Base-by-base conservation (phyloP, 2,888 invertebrate genomes). In the Labia minor region DNA sequence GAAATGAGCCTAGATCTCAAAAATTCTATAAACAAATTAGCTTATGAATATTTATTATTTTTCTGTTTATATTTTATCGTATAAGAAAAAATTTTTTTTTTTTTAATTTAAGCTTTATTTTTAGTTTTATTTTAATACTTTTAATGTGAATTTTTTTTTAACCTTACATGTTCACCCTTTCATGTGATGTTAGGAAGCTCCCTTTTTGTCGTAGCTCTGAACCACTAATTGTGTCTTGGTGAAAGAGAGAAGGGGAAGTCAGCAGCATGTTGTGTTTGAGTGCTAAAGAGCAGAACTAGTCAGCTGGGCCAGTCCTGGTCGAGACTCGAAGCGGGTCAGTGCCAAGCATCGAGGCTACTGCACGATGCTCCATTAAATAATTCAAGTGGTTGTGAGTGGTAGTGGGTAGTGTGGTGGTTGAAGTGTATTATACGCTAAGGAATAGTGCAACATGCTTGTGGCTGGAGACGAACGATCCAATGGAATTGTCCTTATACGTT, bases 251-350 rank as follows among this genome's bases (percentile, higher is more conserved):
- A 49, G 16, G 49, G 14, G 49, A n/a, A n/a, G n/a, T n/a, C n/a
- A n/a, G n/a, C n/a, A n/a, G n/a, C n/a, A n/a, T n/a, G n/a, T n/a
- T n/a, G n/a, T 3, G 26, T 26, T 8, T 26, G 8, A 10, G 6
- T 16, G n/a, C 49, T n/a, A 4, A 33, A 16, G 49, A 49, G 11
- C 6, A 33, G 49, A 49, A 49, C 49, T 14, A 49, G 49, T 49
- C 49, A 49, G 49, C 26, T 26, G 49, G 49, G 49, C 49, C 49
- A 49, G 49, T 49, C 49, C 49, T 49, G 16, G 49, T 14, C 49
- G 49, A 49, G 49, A 49, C 49, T 49, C 49, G 49, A 49, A 49
- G 6, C 49, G 49, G 49, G 49, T 49, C 49, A 49, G n/a, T 49
- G 49, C n/a, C 49, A 49, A 49, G 2, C 14, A 14, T n/a, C 49